Evolutionary conservation across 2,888 invertebrate genomes (phyloP).

Genomic region (Anthrax anthrax): DNA sequence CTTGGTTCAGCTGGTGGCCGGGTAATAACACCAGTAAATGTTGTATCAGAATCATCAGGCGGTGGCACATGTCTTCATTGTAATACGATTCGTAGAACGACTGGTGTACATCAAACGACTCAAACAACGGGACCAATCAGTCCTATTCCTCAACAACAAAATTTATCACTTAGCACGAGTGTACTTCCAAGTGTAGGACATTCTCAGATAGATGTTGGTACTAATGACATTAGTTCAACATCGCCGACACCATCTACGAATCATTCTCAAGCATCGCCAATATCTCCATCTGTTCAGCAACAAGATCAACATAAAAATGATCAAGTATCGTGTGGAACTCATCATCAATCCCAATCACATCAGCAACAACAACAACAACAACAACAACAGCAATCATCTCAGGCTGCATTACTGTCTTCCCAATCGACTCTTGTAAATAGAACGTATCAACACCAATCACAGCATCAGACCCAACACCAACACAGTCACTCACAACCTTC

Average conservation of each 20-base stretch:
- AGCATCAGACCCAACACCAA: slow-evolving; percentile 5
- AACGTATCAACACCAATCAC: slow-evolving; percentile 3
- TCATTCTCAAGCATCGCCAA: slow-evolving; percentile 18
- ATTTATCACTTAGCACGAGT: background rate
- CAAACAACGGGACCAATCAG: slow-evolving; percentile 36
- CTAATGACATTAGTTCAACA: slow-evolving; percentile 11
- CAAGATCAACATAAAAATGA: slow-evolving; percentile 6
- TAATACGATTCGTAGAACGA: slow-evolving; percentile 30
- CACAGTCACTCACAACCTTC: background rate
- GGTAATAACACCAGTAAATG: slow-evolving; percentile 19
- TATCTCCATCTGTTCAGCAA: slow-evolving; percentile 12
- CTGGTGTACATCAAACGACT: slow-evolving; percentile 35
- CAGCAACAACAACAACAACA: slow-evolving; percentile 9
- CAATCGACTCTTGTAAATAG: slow-evolving; percentile 1
- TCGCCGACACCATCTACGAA: slow-evolving; percentile 18
- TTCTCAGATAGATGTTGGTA: slow-evolving; percentile 7
- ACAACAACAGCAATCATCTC: slow-evolving; percentile 7
- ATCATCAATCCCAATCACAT: slow-evolving; percentile 7
- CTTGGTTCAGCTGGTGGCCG: slow-evolving; percentile 17
- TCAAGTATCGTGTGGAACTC: background rate
- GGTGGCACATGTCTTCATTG: slow-evolving; percentile 31
- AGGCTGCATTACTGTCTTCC: background rate
- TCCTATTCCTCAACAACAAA: slow-evolving; percentile 25
- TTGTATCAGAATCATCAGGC: slow-evolving; percentile 14
- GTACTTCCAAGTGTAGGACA: background rate